A percentile compares a stretch with the other conserved stretches of the same genome.
phyloP scores from a whole-genome alignment of 2,797 vertebrate genomes.

The Manis crassicaudata region DNA sequence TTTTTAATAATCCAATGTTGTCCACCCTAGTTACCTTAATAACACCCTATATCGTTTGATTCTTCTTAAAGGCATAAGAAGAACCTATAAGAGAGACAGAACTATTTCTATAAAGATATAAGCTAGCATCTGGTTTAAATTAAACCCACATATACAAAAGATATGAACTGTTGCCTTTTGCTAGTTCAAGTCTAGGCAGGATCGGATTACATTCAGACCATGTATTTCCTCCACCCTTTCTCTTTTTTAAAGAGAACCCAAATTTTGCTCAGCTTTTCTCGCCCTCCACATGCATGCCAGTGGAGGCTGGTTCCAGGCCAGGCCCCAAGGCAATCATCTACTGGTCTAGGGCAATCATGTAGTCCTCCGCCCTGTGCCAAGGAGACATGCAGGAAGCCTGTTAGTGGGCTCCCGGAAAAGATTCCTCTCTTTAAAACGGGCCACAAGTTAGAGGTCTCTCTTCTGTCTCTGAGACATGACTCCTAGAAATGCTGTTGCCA shows the following conservation, averaged over 20 bases:
- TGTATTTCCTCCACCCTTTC: background rate
- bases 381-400: background rate
- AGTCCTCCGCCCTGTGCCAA: background rate
- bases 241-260: conserved; percentile 46
- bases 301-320: background rate
- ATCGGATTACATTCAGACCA: conserved; percentile 50
- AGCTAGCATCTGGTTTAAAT: conserved; percentile 67
- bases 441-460: background rate
- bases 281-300: background rate
- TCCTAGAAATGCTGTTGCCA: background rate
- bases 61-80: conserved; percentile 53
- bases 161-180: conserved; percentile 24
- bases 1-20: background rate
- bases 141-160: conserved; percentile 59
- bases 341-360: background rate
- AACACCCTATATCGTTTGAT: background rate
- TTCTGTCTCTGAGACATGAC: background rate
- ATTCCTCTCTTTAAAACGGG: background rate
- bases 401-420: background rate
- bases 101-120: conserved; percentile 56
- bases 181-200: conserved; percentile 29
- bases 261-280: background rate
- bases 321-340: background rate
- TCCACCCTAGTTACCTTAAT: background rate
- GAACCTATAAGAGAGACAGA: background rate